Base-by-base conservation (phyloP, 2,113 vertebrate genomes). In the Plestiodon gilberti region DNA sequence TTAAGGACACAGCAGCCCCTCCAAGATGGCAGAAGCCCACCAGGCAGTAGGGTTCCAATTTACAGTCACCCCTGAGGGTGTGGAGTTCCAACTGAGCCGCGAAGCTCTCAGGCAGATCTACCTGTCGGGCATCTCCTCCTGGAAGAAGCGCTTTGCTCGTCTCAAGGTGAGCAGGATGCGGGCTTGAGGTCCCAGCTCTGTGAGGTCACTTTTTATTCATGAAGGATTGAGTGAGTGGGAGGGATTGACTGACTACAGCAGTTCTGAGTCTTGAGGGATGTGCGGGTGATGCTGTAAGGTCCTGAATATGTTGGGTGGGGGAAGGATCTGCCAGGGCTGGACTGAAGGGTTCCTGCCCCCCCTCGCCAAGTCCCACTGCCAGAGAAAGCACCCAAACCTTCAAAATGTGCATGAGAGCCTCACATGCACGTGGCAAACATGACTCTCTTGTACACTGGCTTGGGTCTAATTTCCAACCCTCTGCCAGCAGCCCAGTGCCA, bases 31-130 rank as follows among this genome's bases (percentile, higher is more conserved):
- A 43, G 99, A 99, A 82, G 99, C 99, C 0, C 99, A 99, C 95
- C 99, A 99, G 95, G 99, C 99, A 0, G 99, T 99, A 86, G 99
- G 97, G 88, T 99, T 99, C 94, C 97, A 99, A 97, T 99, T 99
- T 96, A 99, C 98, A 0, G 98, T 99, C 91, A 98, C 97, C 73
- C 98, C 98, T 0, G 98, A 99, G 2, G 98, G 98, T 13, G 96
- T 99, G 20, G 98, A 97, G 92, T 92, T 99, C 82, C 98, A 96
- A 35, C 96, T 99, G 59, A 98, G 98, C 90, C 95, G 97, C 33
- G 98, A 99, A 92, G 98, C 97, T 57, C 90, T 99, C 81, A 97
- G 96, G 85, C 98, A 98, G 88, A 94, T 99, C 91, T 99, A 98
- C 93, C 92, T 98, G 18, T 96, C 98, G 0, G 97, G 94, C 55